phyloP scores from a whole-genome alignment of 1,140 invertebrate species.

The Dreissena rostriformis region DNA sequence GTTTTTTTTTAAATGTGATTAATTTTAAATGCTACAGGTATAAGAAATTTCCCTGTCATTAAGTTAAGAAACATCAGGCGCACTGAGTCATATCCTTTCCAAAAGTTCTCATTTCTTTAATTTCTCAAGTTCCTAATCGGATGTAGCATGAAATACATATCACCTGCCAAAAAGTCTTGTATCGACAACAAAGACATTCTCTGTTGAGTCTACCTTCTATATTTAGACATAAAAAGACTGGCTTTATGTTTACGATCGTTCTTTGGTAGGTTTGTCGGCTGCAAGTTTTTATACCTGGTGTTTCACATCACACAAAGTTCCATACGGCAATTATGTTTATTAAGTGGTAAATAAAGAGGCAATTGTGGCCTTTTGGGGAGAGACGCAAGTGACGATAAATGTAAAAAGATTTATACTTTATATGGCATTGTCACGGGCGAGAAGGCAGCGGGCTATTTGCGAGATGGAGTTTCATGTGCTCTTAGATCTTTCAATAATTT shows the following conservation, averaged over 20 bases:
- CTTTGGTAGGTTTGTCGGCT: not conserved
- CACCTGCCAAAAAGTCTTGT: not conserved
- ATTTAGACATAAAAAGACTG: conserved; percentile 10
- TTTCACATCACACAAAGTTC: not conserved
- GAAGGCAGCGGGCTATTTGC: not conserved
- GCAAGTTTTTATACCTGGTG: conserved; percentile 4
- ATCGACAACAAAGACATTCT: not conserved
- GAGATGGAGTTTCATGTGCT: not conserved
- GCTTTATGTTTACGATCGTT: not conserved
- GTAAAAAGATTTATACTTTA: not conserved
- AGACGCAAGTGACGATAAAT: too few species aligned
- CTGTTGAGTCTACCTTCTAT: not conserved
- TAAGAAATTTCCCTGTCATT: too few species aligned
- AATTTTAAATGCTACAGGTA: too few species aligned
- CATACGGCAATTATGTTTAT: not conserved
- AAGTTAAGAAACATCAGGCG: too few species aligned
- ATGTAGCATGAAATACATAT: too few species aligned
- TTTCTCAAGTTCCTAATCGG: too few species aligned
- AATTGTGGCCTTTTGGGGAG: not conserved
- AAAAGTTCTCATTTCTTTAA: too few species aligned
- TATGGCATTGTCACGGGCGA: conserved; percentile 1
- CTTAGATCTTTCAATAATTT: too few species aligned
- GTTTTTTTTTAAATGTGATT: too few species aligned
- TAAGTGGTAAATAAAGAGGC: conserved; percentile 5
- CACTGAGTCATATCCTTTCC: too few species aligned